Conservation (phyloP, 2,888 invertebrate genomes). For the Sminthurides aquaticus region DNA sequence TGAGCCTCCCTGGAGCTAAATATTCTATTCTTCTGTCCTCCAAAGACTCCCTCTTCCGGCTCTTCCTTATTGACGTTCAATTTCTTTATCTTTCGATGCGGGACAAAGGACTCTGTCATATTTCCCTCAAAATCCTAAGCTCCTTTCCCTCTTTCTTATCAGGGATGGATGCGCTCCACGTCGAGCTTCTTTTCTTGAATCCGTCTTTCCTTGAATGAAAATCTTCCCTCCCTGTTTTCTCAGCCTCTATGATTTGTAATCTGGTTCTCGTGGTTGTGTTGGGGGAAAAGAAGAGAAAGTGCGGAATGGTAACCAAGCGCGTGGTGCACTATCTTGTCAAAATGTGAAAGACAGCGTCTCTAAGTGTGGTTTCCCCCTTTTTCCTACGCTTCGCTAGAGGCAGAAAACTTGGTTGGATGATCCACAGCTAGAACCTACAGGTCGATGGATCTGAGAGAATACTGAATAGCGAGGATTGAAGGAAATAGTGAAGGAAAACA, state of each 20-base stretch:
- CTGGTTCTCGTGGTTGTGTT: no score
- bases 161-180: neutral
- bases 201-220: no score
- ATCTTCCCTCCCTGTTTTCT: neutral
- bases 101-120: neutral
- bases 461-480: no score
- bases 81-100: neutral
- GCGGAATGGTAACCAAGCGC: neutral
- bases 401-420: no score
- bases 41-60: neutral
- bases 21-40: neutral
- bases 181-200: no score
- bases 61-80: neutral
- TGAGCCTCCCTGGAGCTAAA: neutral
- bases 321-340: neutral
- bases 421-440: no score
- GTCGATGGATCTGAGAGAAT: no score
- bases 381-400: neutral
- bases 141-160: neutral
- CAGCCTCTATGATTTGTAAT: neutral
- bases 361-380: neutral
- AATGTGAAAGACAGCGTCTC: neutral
- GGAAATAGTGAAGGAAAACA: no score
- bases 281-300: neutral
- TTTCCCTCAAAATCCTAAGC: neutral